Conservation (phyloP, 1,140 invertebrate genomes). For the Temnothorax longispinosus region DNA sequence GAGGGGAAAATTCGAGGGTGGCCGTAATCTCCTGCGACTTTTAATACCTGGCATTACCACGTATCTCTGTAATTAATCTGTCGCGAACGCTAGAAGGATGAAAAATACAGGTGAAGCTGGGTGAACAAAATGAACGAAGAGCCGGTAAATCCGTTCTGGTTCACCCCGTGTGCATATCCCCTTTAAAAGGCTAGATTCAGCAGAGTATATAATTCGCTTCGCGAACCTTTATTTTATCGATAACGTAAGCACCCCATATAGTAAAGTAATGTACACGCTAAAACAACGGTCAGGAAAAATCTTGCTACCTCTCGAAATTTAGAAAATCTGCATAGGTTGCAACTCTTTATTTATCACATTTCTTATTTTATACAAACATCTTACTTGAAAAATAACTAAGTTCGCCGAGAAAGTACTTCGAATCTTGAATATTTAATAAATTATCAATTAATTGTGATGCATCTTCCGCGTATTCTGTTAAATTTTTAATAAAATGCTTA, state of each 20-base stretch:
- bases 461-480: background rate
- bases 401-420: background rate
- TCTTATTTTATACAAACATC: background rate
- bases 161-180: background rate
- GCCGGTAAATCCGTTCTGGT: constrained; percentile 21
- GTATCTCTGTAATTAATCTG: background rate
- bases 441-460: background rate
- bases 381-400: background rate
- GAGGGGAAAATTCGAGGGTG: background rate
- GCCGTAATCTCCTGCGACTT: background rate
- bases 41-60: background rate
- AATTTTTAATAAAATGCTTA: background rate
- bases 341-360: background rate
- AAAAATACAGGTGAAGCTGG: background rate
- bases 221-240: constrained; percentile 50
- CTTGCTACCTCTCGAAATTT: constrained; percentile 2
- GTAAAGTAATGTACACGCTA: constrained; percentile 13
- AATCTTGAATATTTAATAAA: background rate
- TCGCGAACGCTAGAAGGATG: background rate
- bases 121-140: background rate
- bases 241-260: constrained; percentile 24
- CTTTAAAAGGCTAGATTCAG: constrained; percentile 47
- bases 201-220: constrained; percentile 47
- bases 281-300: background rate
- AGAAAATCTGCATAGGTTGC: background rate